Conservation (phyloP, 1,140 invertebrate genomes). For the Tetranychus cinnabarinus region DNA sequence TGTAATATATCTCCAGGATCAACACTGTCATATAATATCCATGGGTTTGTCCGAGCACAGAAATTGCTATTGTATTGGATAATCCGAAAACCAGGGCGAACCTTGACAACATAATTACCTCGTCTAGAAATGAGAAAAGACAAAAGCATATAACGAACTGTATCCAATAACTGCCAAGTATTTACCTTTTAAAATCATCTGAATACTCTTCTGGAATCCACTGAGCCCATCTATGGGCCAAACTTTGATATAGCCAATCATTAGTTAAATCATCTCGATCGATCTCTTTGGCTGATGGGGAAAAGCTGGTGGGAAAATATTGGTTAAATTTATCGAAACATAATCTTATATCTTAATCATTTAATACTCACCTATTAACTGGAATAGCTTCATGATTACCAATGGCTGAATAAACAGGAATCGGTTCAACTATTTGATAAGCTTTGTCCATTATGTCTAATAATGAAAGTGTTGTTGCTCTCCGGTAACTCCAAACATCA, state of each 20-base stretch:
- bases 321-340: background rate
- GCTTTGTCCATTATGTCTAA: background rate
- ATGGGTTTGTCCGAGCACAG: slow-evolving; percentile 63
- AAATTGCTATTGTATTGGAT: slow-evolving; percentile 82
- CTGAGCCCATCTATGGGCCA: slow-evolving; percentile 58
- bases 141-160: background rate
- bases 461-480: slow-evolving; percentile 41
- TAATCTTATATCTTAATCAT: too few relatives aligned
- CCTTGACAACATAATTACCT: slow-evolving; percentile 66
- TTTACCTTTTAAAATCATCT: slow-evolving; percentile 39
- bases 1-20: slow-evolving; percentile 80
- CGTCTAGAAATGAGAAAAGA: slow-evolving; percentile 25
- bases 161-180: background rate
- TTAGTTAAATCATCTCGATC: slow-evolving; percentile 53
- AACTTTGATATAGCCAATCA: slow-evolving; percentile 68
- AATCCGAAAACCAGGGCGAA: slow-evolving; percentile 61
- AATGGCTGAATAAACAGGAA: slow-evolving; percentile 56
- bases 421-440: background rate
- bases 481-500: slow-evolving; percentile 88
- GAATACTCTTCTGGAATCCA: slow-evolving; percentile 67
- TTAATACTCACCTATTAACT: slow-evolving; percentile 43
- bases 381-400: slow-evolving; percentile 90
- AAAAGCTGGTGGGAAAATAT: slow-evolving; percentile 31
- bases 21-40: slow-evolving; percentile 42
- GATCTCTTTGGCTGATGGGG: slow-evolving; percentile 41